Base-by-base conservation (phyloP, 53 echinoderm and acorn worm species). In the Patiria pectinifera region DNA sequence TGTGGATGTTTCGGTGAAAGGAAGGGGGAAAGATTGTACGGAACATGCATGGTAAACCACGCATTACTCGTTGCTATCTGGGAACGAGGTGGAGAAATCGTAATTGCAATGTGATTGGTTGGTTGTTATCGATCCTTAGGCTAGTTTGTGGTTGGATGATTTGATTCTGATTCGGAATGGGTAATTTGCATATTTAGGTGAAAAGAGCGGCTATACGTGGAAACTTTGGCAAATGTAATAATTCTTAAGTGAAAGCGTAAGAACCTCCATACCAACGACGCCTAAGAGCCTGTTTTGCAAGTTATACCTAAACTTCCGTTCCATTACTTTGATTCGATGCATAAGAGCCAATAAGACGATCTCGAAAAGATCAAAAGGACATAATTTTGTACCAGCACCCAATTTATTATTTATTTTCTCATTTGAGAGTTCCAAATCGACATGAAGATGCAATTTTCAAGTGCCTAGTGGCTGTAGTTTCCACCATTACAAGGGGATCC, bases 381-480 rank as follows among this genome's bases (percentile, higher is more conserved):
- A 53, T 5, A 2, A 53, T 53, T 53, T 53, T 53, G 8, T 8
- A 53, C 53, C 53, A 53, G 53, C 8, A 53, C 8, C 8, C 5
- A 53, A 53, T 53, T 6, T 53, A 53, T 53, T 6, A 53, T 53
- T 53, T 53, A 66, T 13, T 66, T 11, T 66, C 10, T 6, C 9
- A 9, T 74, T n/a, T 24, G 74, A 66, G 24, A 74, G 74, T 74
- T 0, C 24, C 74, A 74, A 16, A 66, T 66, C 15, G 10, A 66
- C 4, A 25, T 23, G 21, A 74, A 23, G 24, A 74, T 23, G 69
- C 69, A 69, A 18, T 83, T 35, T 23, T 83, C 83, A 83, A 83
- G 83, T 83, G 60, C 85, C 24, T 45, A 69, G 26, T 85, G 69
- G 66, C 18, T 25, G 21, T 21, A 45, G 63, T 62, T 85, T 44